phyloP scores from a whole-genome alignment of 2,113 vertebrate genomes.

The Seriola aureovittata region DNA sequence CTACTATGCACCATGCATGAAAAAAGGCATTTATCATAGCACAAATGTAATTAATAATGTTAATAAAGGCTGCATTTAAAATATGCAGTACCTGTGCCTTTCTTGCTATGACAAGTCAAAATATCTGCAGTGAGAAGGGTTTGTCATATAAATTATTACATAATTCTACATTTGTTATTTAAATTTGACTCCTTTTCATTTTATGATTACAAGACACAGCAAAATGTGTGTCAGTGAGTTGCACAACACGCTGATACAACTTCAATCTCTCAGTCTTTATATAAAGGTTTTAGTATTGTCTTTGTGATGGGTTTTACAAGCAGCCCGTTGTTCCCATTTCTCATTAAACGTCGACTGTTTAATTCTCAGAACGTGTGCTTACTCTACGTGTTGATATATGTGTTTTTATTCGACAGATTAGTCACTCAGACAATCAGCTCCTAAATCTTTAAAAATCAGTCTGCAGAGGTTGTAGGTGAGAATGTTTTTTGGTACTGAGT shows the following conservation, averaged over 20 bases:
- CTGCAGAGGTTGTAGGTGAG: background rate
- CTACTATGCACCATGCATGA: background rate
- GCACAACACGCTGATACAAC: background rate
- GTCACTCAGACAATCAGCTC: background rate
- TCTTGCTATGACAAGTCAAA: background rate
- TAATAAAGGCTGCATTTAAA: background rate
- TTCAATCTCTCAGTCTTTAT: background rate
- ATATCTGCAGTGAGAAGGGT: background rate
- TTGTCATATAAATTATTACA: background rate
- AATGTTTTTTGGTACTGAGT: background rate
- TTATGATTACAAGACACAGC: background rate
- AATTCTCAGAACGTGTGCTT: background rate
- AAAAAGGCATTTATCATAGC: background rate
- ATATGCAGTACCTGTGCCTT: too few species aligned
- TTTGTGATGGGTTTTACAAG: background rate
- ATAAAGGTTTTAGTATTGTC: background rate
- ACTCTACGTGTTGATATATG: background rate
- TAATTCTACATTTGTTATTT: background rate
- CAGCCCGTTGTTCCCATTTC: background rate
- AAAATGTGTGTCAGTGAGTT: background rate
- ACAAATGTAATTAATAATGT: background rate
- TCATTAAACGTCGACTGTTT: background rate
- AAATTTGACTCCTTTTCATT: background rate
- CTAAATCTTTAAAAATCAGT: background rate
- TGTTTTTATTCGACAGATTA: background rate